These are phyloP conservation scores for Semnornis frantzii DNA, from an alignment of 2,113 vertebrate species.

Conservation along the genomic window DNA sequence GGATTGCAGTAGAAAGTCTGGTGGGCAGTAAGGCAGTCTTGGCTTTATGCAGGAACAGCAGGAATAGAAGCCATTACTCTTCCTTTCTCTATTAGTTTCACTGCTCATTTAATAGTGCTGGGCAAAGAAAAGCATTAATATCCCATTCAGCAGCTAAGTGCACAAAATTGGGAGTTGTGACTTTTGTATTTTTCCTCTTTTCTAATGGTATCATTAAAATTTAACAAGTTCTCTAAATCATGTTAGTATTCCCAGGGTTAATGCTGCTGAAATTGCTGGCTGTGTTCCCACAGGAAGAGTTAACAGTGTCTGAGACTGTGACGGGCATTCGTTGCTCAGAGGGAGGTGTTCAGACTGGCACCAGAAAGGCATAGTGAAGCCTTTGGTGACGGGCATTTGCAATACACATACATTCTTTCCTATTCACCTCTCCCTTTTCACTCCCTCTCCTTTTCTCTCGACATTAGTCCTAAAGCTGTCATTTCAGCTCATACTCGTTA, in stretches of 20 bases:
- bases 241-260: conserved; percentile 60
- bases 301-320: neutral
- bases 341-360: neutral
- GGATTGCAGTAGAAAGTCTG: neutral
- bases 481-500: neutral
- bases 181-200: conserved; percentile 35
- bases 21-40: neutral
- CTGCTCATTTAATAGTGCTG: neutral
- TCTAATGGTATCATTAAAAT: conserved; percentile 69
- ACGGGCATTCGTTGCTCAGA: neutral
- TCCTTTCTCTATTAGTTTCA: conserved; percentile 19
- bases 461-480: conserved; percentile 17
- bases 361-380: neutral
- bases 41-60: neutral
- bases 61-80: neutral
- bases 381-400: neutral
- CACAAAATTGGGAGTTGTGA: neutral
- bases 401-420: neutral
- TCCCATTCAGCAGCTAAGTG: neutral
- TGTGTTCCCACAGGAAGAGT: conserved; percentile 55
- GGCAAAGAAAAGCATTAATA: conserved; percentile 37
- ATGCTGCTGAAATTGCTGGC: conserved; percentile 53
- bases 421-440: neutral
- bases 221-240: conserved; percentile 68
- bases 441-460: neutral